Percentiles rank a stretch among this genome's conserved stretches.
phyloP scores from a whole-genome alignment of 2,888 invertebrate species.

The Amblyteles armatorius region DNA sequence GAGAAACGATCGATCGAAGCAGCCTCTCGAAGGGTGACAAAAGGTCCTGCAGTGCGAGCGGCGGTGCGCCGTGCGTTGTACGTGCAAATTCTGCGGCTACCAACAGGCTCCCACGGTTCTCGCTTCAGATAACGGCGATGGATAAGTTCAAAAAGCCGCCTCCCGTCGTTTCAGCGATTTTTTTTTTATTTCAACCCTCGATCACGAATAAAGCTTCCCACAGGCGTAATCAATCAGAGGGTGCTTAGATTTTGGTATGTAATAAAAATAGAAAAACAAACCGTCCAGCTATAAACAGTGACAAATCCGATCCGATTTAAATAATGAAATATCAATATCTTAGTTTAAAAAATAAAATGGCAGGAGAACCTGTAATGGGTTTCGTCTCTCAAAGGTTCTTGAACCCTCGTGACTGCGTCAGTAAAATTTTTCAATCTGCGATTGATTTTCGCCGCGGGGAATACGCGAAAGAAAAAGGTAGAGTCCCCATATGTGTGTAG shows the following conservation, averaged over 20 bases:
- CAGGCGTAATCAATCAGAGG: constrained; percentile 24
- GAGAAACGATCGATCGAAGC: constrained; percentile 59
- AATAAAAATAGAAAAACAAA: constrained; percentile 5
- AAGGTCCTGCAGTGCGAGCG: constrained; percentile 50
- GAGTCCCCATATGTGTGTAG: background rate
- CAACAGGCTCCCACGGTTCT: constrained; percentile 68
- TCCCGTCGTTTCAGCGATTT: constrained; percentile 60
- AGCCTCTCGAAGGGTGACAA: constrained; percentile 64
- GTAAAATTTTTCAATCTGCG: background rate
- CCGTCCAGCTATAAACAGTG: background rate
- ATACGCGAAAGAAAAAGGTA: constrained; percentile 21
- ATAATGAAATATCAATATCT: background rate
- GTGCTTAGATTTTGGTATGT: constrained; percentile 4
- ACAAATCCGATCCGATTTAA: background rate
- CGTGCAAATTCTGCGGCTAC: constrained; percentile 63
- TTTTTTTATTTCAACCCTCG: constrained; percentile 58
- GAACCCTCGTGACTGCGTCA: background rate
- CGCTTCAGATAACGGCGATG: constrained; percentile 62
- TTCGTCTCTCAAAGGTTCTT: background rate
- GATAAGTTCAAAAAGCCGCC: constrained; percentile 60
- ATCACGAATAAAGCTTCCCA: constrained; percentile 37
- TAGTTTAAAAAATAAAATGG: background rate
- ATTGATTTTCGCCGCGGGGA: constrained; percentile 27
- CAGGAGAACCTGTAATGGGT: background rate
- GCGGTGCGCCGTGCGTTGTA: constrained; percentile 46